Evolutionary conservation across 2,888 invertebrate species (phyloP), one percentile per base, ranked within the genome.

Genomic region (Idaea straminata): DNA sequence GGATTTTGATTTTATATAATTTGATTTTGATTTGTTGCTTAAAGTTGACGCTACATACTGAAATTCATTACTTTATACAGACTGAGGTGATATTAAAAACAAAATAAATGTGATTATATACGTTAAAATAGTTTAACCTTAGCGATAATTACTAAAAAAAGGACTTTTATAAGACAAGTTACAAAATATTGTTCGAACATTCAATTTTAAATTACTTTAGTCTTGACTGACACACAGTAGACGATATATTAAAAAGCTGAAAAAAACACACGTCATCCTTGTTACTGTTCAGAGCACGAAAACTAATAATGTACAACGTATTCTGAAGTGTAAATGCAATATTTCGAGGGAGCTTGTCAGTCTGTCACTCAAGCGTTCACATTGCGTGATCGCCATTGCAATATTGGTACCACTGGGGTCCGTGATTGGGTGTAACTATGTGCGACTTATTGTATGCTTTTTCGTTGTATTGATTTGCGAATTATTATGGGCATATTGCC

Each of bases 351-450:
- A 73, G 71, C 77, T 77, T 83, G 84, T 86, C 83, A 74, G 66
- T 74, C 80, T 83, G 87, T 85, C 88, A 85, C 77, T 86, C 86
- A 83, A 74, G 73, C 77, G 77, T 75, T 70, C 73, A 70, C 70
- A 74, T 83, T 83, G 82, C 83, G 86, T 86, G 86, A 85, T 83
- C 81, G 77, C 78, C 83, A 83, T 84, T 77, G 83, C 83, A 83
- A 84, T 84, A 77, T 78, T 66, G 75, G 64, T 72, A 68, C 68
- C 64, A 62, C 66, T 47, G 25, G 73, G 72, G 59, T 57, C 65
- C 66, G 63, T 64, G 62, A 61, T 62, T 59, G 57, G 62, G 73
- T 68, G 71, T 62, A 63, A 63, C 64, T 61, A 62, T 62, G 63
- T 65, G 66, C 64, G 66, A 69, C 69, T 65, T 63, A 59, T 62